Base-by-base conservation (phyloP, 2,888 invertebrate species). In the Ptychoptera albimana region DNA sequence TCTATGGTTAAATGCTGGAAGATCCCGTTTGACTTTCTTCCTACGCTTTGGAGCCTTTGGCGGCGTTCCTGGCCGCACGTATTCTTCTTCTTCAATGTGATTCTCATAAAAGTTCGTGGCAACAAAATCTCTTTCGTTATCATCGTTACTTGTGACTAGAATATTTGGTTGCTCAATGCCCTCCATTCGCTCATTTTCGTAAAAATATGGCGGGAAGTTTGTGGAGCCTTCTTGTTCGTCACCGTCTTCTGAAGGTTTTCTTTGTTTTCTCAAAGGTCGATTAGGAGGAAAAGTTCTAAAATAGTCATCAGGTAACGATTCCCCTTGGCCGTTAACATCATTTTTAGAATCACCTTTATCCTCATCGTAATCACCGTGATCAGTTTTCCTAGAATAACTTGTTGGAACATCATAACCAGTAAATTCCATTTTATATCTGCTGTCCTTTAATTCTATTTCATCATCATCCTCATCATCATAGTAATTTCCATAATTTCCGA, bases 81-180 rank as follows among this genome's bases (percentile, higher is more conserved):
- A 23, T 23, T 23, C 23, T 23, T 23, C 23, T 23, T 46, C 11
- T 46, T 50, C 1, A 50, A 45, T 3, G 54, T 56, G 31, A 50
- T 54, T 40, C 50, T 48, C 49, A 32, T 51, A 50, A 29, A 49
- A 47, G 15, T 50, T 49, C 43, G 50, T 47, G 30, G 49, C 48
- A 9, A 50, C 47, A 35, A 47, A 34, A 44, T 49, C 39, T 38
- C 23, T 51, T 47, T 38, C 54, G 12, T 52, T 53, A 29, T 50
- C 44, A 31, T 53, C 50, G 15, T 50, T 50, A 12, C 14, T 37
- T 6, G 38, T 43, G 29, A 42, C 62, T n/a, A 64, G 51, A 49
- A 68, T 68, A 30, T 73, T 69, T 1, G 71, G 70, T 51, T 74
- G 73, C 50, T 72, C 70, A 43, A 70, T 69, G 2, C 69, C 66